Base-by-base conservation (phyloP, 1,140 invertebrate species). In the Apis cerana region DNA sequence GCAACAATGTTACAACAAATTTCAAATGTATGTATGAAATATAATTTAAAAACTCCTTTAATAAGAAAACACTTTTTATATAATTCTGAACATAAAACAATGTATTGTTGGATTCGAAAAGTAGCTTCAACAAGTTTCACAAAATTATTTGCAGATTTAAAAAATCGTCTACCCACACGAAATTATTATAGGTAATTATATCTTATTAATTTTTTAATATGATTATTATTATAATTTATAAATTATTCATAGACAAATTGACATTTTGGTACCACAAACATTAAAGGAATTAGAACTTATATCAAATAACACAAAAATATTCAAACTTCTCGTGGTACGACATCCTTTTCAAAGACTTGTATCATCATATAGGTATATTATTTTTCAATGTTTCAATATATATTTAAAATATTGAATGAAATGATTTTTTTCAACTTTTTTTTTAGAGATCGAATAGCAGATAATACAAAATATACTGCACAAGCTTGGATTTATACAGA, bases 301-400 rank as follows among this genome's bases (percentile, higher is more conserved):
- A 10, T 81, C 89, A 21, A 86, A 87, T 12, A 85, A 93, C 69
- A 62, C 77, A 23, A 82, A 81, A 23, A 75, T 90, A 23, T 93
- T 93, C 67, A 94, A 93, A 83, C 93, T 95, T 76, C 74, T 95
- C 2, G 80, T 94, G 23, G 94, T 95, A 0, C 91, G 95, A 59
- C 94, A 95, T 89, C 95, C 95, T 1, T 95, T 95, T 85, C 91
- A 95, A 77, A 90, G 95, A 15, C 81, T 95, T 2, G 92, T 95
- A 10, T 95, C 95, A n/a, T 93, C 94, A 0, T 95, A 94, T 78
- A 92, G 93, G 93, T 93, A 91, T 52, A 91, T 52, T 21, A 59
- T 61, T 83, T 75, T 83, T 69, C 17, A 50, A 1, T 50, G 9
- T 64, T 17, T 71, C 1, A 8, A 43, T 17, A 1, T 1, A 50